These are phyloP conservation scores for Trichogramma evanescens DNA, from an alignment of 2,888 invertebrate genomes.

Conservation along the genomic window DNA sequence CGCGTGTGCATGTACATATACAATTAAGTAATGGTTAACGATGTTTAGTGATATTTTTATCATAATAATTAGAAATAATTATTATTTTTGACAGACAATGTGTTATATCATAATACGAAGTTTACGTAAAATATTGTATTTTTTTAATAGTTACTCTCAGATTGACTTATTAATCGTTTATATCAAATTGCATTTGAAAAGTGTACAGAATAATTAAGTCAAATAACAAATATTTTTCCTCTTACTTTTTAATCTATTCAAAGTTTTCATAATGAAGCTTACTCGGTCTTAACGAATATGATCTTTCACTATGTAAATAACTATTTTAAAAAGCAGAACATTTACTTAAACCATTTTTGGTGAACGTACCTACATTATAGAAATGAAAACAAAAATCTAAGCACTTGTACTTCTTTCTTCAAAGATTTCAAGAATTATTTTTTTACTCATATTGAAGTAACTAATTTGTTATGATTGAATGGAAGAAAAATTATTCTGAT, in stretches of 20 bases:
- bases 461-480: constrained; percentile 5
- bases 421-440: constrained; percentile 14
- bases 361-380: constrained; percentile 8
- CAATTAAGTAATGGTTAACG: constrained; percentile 20
- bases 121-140: constrained; percentile 16
- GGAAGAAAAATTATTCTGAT: constrained; percentile 1
- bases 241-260: constrained; percentile 6
- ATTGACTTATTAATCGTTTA: constrained; percentile 12
- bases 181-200: constrained; percentile 16
- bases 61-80: constrained; percentile 3
- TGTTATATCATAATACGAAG: constrained; percentile 14
- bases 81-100: constrained; percentile 5
- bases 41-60: constrained; percentile 21
- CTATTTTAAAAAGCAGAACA: constrained; percentile 4
- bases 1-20: constrained; percentile 16
- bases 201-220: constrained; percentile 8
- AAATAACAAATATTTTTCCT: constrained; percentile 3
- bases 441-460: constrained; percentile 8
- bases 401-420: constrained; percentile 20
- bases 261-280: constrained; percentile 3
- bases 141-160: constrained; percentile 10
- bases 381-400: constrained; percentile 12
- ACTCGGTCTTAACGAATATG: constrained; percentile 1
- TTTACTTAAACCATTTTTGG: constrained; percentile 14
- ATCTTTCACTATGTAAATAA: constrained; percentile 15